A percentile compares a stretch with the other conserved stretches of the same genome.
Conservation (phyloP, 2,888 invertebrate species). For the Synergus japonicus region DNA sequence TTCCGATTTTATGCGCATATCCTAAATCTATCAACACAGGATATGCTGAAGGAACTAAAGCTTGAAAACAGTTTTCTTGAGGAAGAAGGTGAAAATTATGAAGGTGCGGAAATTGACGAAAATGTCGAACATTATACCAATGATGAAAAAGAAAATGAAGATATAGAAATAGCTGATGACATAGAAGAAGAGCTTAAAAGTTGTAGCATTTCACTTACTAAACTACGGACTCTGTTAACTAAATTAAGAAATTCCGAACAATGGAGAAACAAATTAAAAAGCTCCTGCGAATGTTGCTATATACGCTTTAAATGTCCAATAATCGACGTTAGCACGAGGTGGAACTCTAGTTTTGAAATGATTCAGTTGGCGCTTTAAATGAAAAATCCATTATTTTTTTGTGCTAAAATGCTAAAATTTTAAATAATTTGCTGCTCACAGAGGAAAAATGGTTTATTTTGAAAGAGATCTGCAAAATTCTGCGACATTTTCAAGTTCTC, state of each 20-base stretch:
- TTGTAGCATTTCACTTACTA: slow-evolving; percentile 42
- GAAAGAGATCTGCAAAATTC: slow-evolving; percentile 46
- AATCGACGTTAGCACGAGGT: slow-evolving; percentile 49
- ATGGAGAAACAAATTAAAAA: slow-evolving; percentile 48
- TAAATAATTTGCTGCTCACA: slow-evolving; percentile 13
- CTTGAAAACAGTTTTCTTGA: not conserved
- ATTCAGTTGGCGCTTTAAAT: slow-evolving; percentile 43
- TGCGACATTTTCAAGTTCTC: slow-evolving; percentile 33
- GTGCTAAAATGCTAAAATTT: not conserved
- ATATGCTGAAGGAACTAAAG: slow-evolving; percentile 46
- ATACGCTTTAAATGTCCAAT: slow-evolving; percentile 38
- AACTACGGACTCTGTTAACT: slow-evolving; percentile 48
- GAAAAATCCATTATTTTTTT: slow-evolving; percentile 38
- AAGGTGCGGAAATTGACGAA: slow-evolving; percentile 18
- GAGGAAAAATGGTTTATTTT: slow-evolving; percentile 48
- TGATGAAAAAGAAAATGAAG: not conserved
- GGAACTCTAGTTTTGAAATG: slow-evolving; percentile 52
- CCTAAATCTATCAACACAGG: slow-evolving; percentile 62
- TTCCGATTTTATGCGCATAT: slow-evolving; percentile 64
- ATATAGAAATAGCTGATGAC: slow-evolving; percentile 26
- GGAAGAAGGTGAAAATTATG: slow-evolving; percentile 32
- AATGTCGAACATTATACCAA: not conserved
- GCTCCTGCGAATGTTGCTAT: slow-evolving; percentile 48
- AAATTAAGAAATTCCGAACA: slow-evolving; percentile 52
- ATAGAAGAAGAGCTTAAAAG: not conserved